Conservation (phyloP, 1,140 invertebrate species). For the Drosophila lini region DNA sequence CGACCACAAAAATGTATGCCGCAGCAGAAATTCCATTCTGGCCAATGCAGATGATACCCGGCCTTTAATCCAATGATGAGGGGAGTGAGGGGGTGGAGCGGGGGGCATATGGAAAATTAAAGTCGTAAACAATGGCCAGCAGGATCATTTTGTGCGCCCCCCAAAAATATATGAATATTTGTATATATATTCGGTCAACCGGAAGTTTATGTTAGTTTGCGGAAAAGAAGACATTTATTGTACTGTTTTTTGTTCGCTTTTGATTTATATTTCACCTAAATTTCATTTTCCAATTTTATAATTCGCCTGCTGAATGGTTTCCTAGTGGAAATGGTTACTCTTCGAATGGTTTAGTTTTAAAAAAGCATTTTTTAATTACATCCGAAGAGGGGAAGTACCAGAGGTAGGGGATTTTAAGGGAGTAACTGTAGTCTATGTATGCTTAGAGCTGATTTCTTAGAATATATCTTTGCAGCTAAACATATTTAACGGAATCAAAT, state of each 20-base stretch:
- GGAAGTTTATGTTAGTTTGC: constrained; percentile 23
- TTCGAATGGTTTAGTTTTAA: neutral
- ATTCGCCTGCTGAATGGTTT: neutral
- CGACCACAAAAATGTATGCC: constrained; percentile 49
- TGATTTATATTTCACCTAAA: constrained; percentile 27
- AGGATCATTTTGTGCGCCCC: constrained; percentile 3
- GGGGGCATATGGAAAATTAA: constrained; percentile 38
- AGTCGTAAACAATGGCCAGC: constrained; percentile 32
- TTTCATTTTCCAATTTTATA: constrained; percentile 6
- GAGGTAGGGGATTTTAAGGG: neutral
- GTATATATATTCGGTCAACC: constrained; percentile 10
- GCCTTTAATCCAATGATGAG: neutral
- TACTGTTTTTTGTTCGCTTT: neutral
- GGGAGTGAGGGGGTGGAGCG: neutral
- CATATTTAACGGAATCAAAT: neutral
- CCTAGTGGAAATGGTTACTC: neutral
- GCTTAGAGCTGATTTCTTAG: too few relatives aligned
- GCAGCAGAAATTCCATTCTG: constrained; percentile 45
- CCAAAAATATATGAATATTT: constrained; percentile 4
- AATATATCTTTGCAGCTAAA: neutral
- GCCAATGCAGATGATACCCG: constrained; percentile 10
- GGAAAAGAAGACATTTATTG: constrained; percentile 25
- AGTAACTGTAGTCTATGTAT: neutral
- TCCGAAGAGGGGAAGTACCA: neutral
- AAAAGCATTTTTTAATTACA: constrained; percentile 1